These are phyloP conservation scores for Pholis gunnellus DNA, from an alignment of 2,113 vertebrate species.

Conservation along the genomic window DNA sequence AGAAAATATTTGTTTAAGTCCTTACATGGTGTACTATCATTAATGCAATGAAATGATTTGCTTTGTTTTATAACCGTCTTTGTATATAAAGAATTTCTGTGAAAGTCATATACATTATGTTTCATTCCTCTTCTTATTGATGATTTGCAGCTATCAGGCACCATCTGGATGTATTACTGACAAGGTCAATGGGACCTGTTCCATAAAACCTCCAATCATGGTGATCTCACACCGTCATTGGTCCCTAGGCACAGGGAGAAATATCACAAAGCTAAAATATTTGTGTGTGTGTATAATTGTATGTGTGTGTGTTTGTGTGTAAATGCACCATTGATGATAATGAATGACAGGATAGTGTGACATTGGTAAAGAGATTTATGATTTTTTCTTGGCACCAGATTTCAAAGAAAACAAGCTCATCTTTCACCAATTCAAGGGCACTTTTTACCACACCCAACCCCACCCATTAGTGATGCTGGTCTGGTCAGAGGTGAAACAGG, in stretches of 20 bases:
- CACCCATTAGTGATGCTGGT: not conserved
- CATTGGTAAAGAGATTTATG: not conserved
- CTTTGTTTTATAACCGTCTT: not conserved
- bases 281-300: too few relatives aligned
- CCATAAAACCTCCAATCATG: not conserved
- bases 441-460: not conserved
- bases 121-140: not conserved
- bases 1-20: not conserved
- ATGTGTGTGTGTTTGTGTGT: not conserved
- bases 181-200: not conserved
- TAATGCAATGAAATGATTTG: not conserved
- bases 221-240: not conserved
- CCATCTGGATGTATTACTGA: not conserved
- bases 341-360: not conserved
- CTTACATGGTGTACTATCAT: not conserved
- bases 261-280: not conserved
- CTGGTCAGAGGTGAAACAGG: not conserved
- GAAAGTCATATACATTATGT: not conserved
- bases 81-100: constrained; percentile 4
- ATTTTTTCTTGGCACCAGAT: not conserved
- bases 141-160: not conserved
- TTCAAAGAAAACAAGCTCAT: not conserved
- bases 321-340: not conserved
- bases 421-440: not conserved
- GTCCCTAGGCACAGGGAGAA: not conserved